These are phyloP conservation scores for Lepidocyrtinus sp. DNA, from an alignment of 2,888 invertebrate genomes.

Conservation along the genomic window DNA sequence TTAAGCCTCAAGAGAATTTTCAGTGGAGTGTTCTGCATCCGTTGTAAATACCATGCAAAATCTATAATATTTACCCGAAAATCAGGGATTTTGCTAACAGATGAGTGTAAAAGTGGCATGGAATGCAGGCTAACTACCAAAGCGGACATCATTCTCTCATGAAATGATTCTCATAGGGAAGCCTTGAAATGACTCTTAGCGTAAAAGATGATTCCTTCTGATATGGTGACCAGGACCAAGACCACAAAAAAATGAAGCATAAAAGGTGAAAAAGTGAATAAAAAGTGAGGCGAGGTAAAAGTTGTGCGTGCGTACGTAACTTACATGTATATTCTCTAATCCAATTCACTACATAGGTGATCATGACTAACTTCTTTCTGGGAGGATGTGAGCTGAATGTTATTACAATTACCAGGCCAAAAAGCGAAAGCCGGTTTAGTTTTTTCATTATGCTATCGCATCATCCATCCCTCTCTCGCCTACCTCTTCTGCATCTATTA, in stretches of 20 bases:
- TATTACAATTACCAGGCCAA: constrained; percentile 12
- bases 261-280: background rate
- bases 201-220: background rate
- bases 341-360: background rate
- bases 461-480: background rate
- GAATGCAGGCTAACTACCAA: too few relatives aligned
- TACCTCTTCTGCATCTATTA: background rate
- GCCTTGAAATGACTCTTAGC: background rate
- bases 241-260: background rate
- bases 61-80: constrained; percentile 41
- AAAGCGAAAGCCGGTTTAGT: constrained; percentile 40
- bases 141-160: background rate
- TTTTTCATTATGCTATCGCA: background rate
- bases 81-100: constrained; percentile 47
- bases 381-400: background rate
- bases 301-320: background rate
- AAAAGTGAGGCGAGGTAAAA: background rate
- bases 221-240: background rate
- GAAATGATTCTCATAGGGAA: constrained; percentile 23
- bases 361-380: background rate
- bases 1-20: constrained; percentile 37
- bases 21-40: background rate
- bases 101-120: constrained; percentile 39
- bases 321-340: background rate
- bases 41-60: constrained; percentile 22